Base-by-base conservation (phyloP, 1,140 invertebrate genomes). In the Eriosoma lanigerum region DNA sequence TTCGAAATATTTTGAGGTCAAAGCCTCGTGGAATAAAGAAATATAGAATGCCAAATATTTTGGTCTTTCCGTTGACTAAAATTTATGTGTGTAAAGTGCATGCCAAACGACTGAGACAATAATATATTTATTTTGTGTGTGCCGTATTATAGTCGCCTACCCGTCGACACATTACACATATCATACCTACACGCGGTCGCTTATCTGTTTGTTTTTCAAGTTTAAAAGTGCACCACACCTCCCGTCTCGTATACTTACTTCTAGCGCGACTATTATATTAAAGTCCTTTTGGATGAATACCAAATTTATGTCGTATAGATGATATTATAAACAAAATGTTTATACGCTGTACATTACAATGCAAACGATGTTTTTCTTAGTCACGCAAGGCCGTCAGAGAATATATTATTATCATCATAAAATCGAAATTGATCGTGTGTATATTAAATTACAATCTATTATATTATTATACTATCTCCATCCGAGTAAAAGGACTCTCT, bases 291-390 rank as follows among this genome's bases (percentile, higher is more conserved):
- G 66, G 38, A 68, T 13, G 8, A 15, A 19, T 24, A 48, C 66
- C 66, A 68, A 46, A 24, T 68, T 38, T 8, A 4, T 46, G 48
- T 48, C 44, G 44, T 24, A 38, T 38, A 15, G 32, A 68, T n/a
- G 6, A 38, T 48, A 19, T 62, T 32, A 76, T 62, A 73, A 58
- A 73, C 52, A 76, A 62, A 46, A 72, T 58, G 81, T 76, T 76
- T 52, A 56, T 26, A 13, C 17, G 38, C 13, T 56, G 32, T 21
- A 38, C 3, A 46, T 76, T 76, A 76, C 32, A 56, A 76, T 58
- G 73, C 54, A 21, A 19, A 52, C 72, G 10, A 56, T 32, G 26
- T 56, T 58, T 58, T 60, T 8, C 29, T 76, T 38, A 76, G 73
- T 76, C 73, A 76, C n/a, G 32, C 26, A 52, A 48, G 44, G 21